Base-by-base conservation (phyloP, 2,888 invertebrate species). In the Vanessa cardui region DNA sequence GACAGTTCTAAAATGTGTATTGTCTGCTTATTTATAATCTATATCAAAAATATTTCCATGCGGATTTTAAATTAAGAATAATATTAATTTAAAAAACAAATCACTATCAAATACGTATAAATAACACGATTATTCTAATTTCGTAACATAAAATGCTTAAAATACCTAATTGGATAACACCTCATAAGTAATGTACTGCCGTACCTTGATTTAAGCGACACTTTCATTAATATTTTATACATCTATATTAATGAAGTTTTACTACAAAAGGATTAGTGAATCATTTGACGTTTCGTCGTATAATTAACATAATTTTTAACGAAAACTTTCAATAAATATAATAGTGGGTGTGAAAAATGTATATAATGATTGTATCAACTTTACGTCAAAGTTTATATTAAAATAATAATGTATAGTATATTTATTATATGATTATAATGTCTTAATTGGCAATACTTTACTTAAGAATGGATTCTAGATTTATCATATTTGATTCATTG, bases 261-360 rank as follows among this genome's bases (percentile, higher is more conserved):
- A 61, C 58, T 63, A 71, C 60, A 71, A 69, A 67, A 65, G 71
- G 69, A 69, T 56, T 54, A 54, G 62, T 66, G 64, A 66, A 18
- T 68, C 63, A 67, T 69, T 66, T 64, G 59, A 64, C 69, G 49
- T 47, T 8, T 26, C 31, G 31, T 54, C 16, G 31, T 31, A 31
- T 54, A n/a, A 20, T 66, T 64, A 50, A 47, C 49, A 58, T 67
- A 62, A 62, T 58, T 58, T 71, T 64, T 61, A 52, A 60, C 45
- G 62, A 62, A 62, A 45, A 56, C 44, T 71, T 58, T 64, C 52
- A 60, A 65, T 62, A 56, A 60, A 65, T 62, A 56, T 50, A 46
- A 64, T 45, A 31, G 58, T 69, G 52, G 64, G 62, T 45, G 60
- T 71, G 62, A 69, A 49, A 56, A 69, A 71, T 71, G 20, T 58